These are phyloP conservation scores for Thunnus albacares DNA, from an alignment of 2,797 vertebrate species.

Conservation along the genomic window DNA sequence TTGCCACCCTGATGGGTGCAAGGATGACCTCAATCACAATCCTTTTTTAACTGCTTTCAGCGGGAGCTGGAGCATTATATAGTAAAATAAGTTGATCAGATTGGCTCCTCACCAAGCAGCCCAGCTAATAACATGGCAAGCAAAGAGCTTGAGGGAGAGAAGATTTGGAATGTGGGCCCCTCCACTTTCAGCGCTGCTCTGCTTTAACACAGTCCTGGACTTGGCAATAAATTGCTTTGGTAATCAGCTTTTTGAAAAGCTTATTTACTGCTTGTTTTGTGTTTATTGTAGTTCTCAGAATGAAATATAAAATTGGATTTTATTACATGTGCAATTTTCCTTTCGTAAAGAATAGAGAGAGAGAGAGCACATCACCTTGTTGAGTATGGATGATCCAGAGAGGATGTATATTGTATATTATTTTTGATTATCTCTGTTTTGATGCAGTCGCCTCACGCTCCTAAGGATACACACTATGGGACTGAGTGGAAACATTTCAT, in stretches of 20 bases:
- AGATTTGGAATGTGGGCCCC: conserved; percentile 84
- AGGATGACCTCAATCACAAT: conserved; percentile 93
- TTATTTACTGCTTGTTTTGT: conserved; percentile 91
- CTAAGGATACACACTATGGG: conserved; percentile 57
- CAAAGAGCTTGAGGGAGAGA: conserved; percentile 88
- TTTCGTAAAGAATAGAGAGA: conserved; percentile 78
- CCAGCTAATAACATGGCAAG: conserved; percentile 88
- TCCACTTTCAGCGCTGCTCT: conserved; percentile 69
- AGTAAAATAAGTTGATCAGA: conserved; percentile 90
- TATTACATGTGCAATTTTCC: conserved; percentile 88
- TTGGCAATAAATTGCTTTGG: conserved; percentile 89
- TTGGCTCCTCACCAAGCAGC: conserved; percentile 86
- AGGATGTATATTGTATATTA: conserved; percentile 81
- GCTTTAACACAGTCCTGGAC: conserved; percentile 85
- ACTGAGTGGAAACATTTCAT: conserved; percentile 48
- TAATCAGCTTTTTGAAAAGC: conserved; percentile 92
- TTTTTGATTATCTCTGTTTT: conserved; percentile 79
- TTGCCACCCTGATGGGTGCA: conserved; percentile 89
- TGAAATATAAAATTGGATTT: conserved; percentile 90
- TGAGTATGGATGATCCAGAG: conserved; percentile 80
- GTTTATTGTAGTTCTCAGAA: conserved; percentile 89
- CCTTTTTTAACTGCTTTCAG: conserved; percentile 85
- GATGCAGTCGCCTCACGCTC: conserved; percentile 66
- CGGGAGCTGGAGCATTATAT: conserved; percentile 79
- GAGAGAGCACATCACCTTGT: conserved; percentile 77